Conservation (phyloP, 2,888 invertebrate species). For the Masnerella sp. region DNA sequence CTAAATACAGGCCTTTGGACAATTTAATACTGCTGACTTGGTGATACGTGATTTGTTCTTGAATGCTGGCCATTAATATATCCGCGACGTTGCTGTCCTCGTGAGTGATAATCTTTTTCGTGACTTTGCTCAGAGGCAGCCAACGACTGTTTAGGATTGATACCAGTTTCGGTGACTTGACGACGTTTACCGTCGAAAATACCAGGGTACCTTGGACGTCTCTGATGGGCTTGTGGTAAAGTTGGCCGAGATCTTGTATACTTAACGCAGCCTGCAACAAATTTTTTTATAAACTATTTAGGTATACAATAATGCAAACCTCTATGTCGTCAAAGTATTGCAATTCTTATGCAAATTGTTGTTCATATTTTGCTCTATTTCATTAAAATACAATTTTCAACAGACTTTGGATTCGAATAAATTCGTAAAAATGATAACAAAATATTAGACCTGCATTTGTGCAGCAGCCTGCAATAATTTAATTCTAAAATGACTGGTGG, state of each 20-base stretch:
- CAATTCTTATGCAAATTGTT: too few relatives aligned
- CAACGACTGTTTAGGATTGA: slow-evolving; percentile 95
- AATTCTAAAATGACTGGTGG: slow-evolving; percentile 91
- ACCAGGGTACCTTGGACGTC: slow-evolving; percentile 95
- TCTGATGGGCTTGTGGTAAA: slow-evolving; percentile 93
- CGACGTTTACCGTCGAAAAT: slow-evolving; percentile 89
- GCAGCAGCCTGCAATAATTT: slow-evolving; percentile 95
- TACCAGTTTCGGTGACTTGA: slow-evolving; percentile 90
- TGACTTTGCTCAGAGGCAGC: slow-evolving; percentile 91
- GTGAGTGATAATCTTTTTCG: slow-evolving; percentile 86
- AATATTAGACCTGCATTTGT: slow-evolving; percentile 92
- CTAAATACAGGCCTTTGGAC: slow-evolving; percentile 93
- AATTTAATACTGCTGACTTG: slow-evolving; percentile 91
- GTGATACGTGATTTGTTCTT: slow-evolving; percentile 86
- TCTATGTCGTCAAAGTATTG: too few relatives aligned
- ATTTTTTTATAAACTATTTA: too few relatives aligned
- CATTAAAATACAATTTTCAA: too few relatives aligned
- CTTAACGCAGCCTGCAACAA: slow-evolving; percentile 89
- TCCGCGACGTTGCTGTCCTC: slow-evolving; percentile 89
- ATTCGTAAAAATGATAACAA: too few relatives aligned
- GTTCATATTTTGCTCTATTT: too few relatives aligned
- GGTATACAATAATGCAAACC: slow-evolving; percentile 19
- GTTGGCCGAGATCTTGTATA: slow-evolving; percentile 94
- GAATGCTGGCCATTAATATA: slow-evolving; percentile 90
- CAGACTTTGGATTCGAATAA: too few relatives aligned